Conservation (phyloP, 1,140 invertebrate species). For the Drosophila virilis region DNA sequence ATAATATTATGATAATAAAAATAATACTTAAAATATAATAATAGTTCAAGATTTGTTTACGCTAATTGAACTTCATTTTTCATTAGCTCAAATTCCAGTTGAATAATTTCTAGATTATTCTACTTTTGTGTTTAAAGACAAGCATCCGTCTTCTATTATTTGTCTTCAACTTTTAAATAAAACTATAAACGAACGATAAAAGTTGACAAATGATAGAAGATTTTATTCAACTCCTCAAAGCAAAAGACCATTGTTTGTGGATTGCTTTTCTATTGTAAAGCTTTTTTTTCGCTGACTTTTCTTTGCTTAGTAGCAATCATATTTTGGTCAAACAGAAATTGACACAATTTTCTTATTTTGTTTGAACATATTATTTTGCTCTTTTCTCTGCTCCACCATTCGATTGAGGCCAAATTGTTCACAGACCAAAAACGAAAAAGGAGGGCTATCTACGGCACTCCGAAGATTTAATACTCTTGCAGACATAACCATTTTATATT, state of each 20-base stretch:
- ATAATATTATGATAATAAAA: not conserved
- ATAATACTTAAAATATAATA: too few species aligned
- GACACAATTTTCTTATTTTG: conserved; percentile 6
- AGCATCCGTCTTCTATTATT: not conserved
- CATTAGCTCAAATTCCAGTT: not conserved
- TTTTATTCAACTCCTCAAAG: not conserved
- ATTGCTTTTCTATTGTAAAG: conserved; percentile 14
- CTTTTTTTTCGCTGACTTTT: conserved; percentile 2
- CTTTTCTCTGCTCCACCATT: not conserved
- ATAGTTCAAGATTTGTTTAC: not conserved
- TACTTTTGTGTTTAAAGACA: not conserved
- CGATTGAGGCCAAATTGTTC: not conserved
- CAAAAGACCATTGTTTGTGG: conserved; percentile 4
- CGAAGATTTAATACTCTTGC: too few species aligned
- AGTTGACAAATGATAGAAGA: not conserved
- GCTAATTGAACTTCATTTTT: not conserved
- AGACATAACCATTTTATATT: too few species aligned
- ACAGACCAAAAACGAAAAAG: too few species aligned
- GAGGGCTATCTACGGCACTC: too few species aligned
- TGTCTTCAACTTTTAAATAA: not conserved
- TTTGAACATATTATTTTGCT: not conserved
- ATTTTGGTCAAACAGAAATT: conserved; percentile 23
- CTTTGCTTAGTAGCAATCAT: not conserved
- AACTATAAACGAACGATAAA: not conserved
- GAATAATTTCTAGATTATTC: not conserved